These are phyloP conservation scores for Cercocebus atys DNA, from an alignment of 2,113 vertebrate species.

Conservation along the genomic window DNA sequence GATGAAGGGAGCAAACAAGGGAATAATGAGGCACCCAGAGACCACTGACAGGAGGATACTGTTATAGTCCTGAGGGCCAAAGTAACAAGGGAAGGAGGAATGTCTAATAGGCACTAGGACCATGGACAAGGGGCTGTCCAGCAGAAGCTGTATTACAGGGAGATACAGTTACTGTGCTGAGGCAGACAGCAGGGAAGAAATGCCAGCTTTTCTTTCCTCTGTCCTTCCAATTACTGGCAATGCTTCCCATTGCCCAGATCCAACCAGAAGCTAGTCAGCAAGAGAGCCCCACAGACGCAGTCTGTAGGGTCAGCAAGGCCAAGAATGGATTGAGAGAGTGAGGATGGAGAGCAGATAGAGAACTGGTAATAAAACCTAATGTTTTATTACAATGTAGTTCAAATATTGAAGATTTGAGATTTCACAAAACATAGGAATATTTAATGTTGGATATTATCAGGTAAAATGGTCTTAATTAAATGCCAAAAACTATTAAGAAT, in stretches of 20 bases:
- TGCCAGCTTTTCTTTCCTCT: not conserved
- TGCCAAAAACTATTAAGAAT: conserved; percentile 10
- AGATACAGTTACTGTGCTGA: not conserved
- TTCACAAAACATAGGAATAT: not conserved
- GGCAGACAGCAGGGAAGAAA: not conserved
- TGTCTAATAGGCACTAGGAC: not conserved
- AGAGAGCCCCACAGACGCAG: not conserved
- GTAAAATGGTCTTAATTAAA: conserved; percentile 11
- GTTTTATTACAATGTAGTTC: not conserved
- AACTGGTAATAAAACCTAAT: not conserved
- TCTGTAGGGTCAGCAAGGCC: not conserved
- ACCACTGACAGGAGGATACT: not conserved
- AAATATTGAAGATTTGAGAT: not conserved
- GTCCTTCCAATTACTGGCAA: not conserved
- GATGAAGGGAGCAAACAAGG: not conserved
- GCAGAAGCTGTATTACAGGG: not conserved
- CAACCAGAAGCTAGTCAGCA: not conserved
- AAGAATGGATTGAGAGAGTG: not conserved
- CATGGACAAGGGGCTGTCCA: not conserved
- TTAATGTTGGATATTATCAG: not conserved
- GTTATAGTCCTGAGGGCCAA: not conserved
- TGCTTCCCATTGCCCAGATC: not conserved
- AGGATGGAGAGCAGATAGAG: not conserved
- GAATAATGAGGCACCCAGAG: not conserved
- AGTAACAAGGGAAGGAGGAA: not conserved